A percentile compares a stretch with the other conserved stretches of the same genome.
phyloP scores from a whole-genome alignment of 2,888 invertebrate species.

The Pristionchus entomophagus region DNA sequence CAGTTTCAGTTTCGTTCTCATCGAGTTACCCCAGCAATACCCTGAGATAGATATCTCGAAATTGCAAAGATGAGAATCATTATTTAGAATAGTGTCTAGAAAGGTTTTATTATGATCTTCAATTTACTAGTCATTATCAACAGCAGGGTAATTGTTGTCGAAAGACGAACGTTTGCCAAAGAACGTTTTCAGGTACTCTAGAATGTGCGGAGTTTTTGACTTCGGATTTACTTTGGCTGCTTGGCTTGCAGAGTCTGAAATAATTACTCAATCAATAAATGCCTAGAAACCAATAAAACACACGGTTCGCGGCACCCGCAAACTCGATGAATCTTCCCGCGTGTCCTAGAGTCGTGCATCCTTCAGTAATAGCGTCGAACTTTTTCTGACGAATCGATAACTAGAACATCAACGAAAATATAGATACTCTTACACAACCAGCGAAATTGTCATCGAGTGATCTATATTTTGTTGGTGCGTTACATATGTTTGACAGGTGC shows the following conservation, averaged over 20 bases:
- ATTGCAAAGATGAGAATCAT: too few species aligned
- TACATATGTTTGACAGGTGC: background rate
- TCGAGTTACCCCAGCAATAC: too few species aligned
- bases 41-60: too few species aligned
- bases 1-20: too few species aligned
- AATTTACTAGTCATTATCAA: too few species aligned
- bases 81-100: too few species aligned
- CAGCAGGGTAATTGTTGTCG: too few species aligned
- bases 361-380: background rate
- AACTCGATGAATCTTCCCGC: background rate
- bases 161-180: background rate
- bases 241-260: background rate
- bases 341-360: background rate
- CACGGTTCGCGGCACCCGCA: background rate
- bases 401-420: background rate
- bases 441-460: background rate
- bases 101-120: too few species aligned
- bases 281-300: background rate
- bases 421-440: background rate
- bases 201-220: background rate
- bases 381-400: background rate
- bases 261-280: background rate
- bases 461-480: background rate
- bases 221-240: background rate
- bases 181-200: background rate